These are phyloP conservation scores for Rostrhamus sociabilis DNA, from an alignment of 2,797 vertebrate species.

Conservation along the genomic window DNA sequence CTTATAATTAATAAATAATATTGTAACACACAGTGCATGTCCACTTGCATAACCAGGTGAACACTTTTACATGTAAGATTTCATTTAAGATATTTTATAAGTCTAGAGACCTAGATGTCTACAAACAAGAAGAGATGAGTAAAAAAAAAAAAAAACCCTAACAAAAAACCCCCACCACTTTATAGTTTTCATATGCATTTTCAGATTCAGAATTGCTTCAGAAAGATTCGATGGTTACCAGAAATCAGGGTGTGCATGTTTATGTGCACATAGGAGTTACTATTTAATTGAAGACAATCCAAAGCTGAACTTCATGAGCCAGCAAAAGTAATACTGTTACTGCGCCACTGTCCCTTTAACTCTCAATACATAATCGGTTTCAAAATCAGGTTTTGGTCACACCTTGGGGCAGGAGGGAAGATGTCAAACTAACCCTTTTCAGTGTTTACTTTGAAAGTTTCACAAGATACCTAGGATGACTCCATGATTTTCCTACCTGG, in stretches of 20 bases:
- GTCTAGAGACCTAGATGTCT: neutral
- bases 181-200: neutral
- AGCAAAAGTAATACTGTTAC: neutral
- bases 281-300: neutral
- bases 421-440: neutral
- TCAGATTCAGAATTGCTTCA: neutral
- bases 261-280: fast-evolving
- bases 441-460: neutral
- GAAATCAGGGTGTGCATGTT: neutral
- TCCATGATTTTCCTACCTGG: neutral
- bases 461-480: neutral
- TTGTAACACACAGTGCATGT: neutral
- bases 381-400: neutral
- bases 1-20: neutral
- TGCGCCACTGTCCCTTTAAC: neutral
- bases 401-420: neutral
- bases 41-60: neutral
- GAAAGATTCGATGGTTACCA: neutral
- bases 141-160: neutral
- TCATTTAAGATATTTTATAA: neutral
- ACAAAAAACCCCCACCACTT: too few relatives aligned
- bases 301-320: neutral
- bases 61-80: neutral
- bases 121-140: neutral
- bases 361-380: neutral